A percentile compares a stretch with the other conserved stretches of the same genome.
Conservation (phyloP, 2,888 invertebrate species). For the Chesias legatella region DNA sequence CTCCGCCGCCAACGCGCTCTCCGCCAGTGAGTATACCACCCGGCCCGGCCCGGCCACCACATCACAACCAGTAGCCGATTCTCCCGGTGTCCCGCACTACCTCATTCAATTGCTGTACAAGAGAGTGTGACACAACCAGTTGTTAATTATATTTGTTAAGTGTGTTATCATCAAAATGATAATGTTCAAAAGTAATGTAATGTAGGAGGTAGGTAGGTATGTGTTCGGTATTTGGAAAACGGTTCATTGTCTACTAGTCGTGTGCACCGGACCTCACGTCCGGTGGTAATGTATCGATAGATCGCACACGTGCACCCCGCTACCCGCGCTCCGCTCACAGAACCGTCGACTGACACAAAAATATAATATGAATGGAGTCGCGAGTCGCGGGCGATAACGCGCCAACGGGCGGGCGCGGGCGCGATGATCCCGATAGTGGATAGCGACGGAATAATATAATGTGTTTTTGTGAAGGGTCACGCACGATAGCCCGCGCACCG, state of each 20-base stretch:
- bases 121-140: too few relatives aligned
- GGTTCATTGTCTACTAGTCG: too few relatives aligned
- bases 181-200: too few relatives aligned
- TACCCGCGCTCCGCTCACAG: background rate
- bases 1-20: constrained; percentile 85
- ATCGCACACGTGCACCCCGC: background rate
- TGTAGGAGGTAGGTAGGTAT: too few relatives aligned
- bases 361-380: constrained; percentile 17
- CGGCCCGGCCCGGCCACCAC: background rate
- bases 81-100: too few relatives aligned
- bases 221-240: background rate
- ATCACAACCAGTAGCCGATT: too few relatives aligned
- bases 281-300: background rate
- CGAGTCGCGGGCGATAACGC: constrained; percentile 22
- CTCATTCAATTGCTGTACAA: too few relatives aligned
- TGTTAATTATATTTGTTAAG: too few relatives aligned
- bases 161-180: too few relatives aligned
- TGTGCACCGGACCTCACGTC: background rate
- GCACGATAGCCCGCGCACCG: constrained; percentile 43
- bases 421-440: constrained; percentile 37
- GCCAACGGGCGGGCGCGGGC: constrained; percentile 24
- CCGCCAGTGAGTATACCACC: constrained; percentile 84
- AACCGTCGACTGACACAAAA: constrained; percentile 15
- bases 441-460: constrained; percentile 32
- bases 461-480: constrained; percentile 40